Conservation (phyloP, 2,113 vertebrate genomes). For the Ciconia stormi region DNA sequence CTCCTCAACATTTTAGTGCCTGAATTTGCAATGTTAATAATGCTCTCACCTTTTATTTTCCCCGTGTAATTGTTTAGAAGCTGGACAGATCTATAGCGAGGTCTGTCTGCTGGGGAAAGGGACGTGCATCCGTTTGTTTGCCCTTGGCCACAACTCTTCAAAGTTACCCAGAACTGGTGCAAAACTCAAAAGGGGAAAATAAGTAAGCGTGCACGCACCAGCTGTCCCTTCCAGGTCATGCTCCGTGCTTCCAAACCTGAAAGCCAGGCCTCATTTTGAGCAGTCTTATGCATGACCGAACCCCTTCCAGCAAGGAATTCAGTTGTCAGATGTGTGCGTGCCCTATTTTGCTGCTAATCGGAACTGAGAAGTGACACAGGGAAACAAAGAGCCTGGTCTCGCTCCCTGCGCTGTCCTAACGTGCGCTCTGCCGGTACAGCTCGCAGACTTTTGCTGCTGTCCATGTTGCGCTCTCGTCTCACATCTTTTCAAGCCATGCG, state of each 20-base stretch:
- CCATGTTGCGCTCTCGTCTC: background rate
- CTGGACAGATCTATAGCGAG: background rate
- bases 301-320: constrained; percentile 41
- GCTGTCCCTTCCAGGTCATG: constrained; percentile 41
- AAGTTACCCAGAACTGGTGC: background rate
- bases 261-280: constrained; percentile 41
- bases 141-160: background rate
- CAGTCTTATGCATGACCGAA: constrained; percentile 42
- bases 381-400: background rate
- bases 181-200: background rate
- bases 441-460: background rate
- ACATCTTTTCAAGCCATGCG: background rate
- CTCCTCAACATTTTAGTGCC: background rate
- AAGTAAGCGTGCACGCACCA: background rate
- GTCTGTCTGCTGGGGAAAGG: background rate
- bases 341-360: constrained; percentile 33
- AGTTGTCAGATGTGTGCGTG: constrained; percentile 1
- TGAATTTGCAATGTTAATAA: too few species aligned
- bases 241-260: constrained; percentile 18
- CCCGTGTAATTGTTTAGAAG: rapidly evolving
- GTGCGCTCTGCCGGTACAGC: background rate
- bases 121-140: rapidly evolving
- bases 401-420: background rate
- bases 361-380: constrained; percentile 2
- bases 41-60: rapidly evolving